phyloP scores from a whole-genome alignment of 2,113 vertebrate genomes.

The Sceloporus undulatus region DNA sequence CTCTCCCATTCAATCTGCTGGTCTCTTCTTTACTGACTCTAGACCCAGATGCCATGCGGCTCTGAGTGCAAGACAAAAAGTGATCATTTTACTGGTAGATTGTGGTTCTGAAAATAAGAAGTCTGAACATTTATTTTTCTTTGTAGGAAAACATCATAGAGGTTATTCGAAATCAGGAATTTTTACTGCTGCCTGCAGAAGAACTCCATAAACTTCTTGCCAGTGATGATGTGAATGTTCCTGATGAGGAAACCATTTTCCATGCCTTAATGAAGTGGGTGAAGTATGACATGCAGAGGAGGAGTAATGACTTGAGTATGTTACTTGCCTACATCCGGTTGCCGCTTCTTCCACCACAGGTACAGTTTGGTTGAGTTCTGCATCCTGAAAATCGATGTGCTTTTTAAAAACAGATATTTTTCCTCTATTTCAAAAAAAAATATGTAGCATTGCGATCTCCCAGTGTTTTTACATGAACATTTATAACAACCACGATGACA shows the following conservation, averaged over 20 bases:
- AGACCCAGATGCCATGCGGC: background rate
- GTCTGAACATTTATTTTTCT: constrained; percentile 50
- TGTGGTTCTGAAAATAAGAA: constrained; percentile 50
- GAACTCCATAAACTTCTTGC: constrained; percentile 84
- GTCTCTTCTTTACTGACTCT: background rate
- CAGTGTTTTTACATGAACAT: too few relatives aligned
- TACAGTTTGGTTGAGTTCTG: constrained; percentile 52
- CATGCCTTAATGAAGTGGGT: constrained; percentile 87
- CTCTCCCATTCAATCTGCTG: background rate
- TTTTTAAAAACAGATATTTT: background rate
- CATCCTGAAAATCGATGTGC: background rate
- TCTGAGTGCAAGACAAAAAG: background rate
- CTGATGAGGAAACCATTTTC: constrained; percentile 86
- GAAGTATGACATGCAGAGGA: constrained; percentile 79
- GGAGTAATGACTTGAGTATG: constrained; percentile 81
- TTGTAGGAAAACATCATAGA: constrained; percentile 86
- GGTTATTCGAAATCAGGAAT: constrained; percentile 86
- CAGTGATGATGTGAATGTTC: constrained; percentile 86
- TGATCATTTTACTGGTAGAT: constrained; percentile 40
- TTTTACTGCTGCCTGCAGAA: constrained; percentile 83
- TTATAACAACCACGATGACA: too few relatives aligned
- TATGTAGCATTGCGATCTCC: background rate
- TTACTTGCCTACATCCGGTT: constrained; percentile 84
- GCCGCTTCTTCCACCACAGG: constrained; percentile 84
- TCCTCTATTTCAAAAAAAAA: too few relatives aligned